phyloP scores from a whole-genome alignment of 2,888 invertebrate genomes.

The Nycteola revayana region DNA sequence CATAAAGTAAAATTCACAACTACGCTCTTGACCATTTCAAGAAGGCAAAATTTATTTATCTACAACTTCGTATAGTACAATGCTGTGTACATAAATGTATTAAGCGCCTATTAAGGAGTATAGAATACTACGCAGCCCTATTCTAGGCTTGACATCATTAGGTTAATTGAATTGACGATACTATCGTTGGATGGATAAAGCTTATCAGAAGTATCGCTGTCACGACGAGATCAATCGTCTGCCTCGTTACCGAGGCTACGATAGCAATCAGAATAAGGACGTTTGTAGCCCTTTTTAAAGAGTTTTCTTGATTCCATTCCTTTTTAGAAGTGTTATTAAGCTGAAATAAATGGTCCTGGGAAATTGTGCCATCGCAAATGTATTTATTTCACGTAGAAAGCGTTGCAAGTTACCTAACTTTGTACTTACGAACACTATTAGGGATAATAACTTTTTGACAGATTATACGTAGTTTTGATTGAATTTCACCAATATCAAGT shows the following conservation, averaged over 20 bases:
- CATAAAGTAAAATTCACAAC: too few relatives aligned
- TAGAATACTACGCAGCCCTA: constrained; percentile 35
- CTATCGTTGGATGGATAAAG: constrained; percentile 56
- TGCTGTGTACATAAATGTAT: too few relatives aligned
- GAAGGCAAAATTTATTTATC: too few relatives aligned
- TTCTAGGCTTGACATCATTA: constrained; percentile 58
- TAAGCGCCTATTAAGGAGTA: constrained; percentile 37
- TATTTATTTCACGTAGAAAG: too few relatives aligned
- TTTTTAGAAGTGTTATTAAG: constrained; percentile 23
- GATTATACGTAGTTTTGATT: too few relatives aligned
- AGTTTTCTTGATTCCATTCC: constrained; percentile 20
- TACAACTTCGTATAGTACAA: too few relatives aligned
- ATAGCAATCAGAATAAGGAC: constrained; percentile 38
- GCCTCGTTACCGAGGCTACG: constrained; percentile 50
- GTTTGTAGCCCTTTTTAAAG: constrained; percentile 20
- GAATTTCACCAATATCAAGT: too few relatives aligned
- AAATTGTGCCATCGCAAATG: neutral
- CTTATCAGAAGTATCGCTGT: constrained; percentile 64
- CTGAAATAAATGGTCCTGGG: constrained; percentile 7
- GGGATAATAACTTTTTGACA: too few relatives aligned
- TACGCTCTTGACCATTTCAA: too few relatives aligned
- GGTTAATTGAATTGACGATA: constrained; percentile 68
- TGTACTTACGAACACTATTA: too few relatives aligned
- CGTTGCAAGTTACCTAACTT: too few relatives aligned
- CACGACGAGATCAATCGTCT: constrained; percentile 61